These are phyloP conservation scores for Acrobasis repandana DNA, from an alignment of 2,888 invertebrate species.

Conservation along the genomic window DNA sequence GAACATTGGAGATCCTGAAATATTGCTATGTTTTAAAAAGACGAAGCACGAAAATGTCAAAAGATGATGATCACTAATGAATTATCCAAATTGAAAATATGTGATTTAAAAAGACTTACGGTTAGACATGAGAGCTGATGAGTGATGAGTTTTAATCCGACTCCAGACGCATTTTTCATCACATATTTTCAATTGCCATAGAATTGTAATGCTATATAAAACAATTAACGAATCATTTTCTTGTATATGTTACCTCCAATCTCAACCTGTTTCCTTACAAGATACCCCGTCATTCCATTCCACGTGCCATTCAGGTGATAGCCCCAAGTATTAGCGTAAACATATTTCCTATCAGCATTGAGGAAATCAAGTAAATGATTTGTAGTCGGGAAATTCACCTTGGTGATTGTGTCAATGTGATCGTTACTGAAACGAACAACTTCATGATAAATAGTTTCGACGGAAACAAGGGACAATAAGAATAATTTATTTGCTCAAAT, in stretches of 20 bases:
- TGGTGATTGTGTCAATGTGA: slow-evolving; percentile 84
- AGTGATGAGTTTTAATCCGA: no score
- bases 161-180: no score
- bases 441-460: not conserved
- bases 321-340: slow-evolving; percentile 84
- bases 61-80: no score
- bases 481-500: no score
- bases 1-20: slow-evolving; percentile 85
- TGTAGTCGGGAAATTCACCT: slow-evolving; percentile 84
- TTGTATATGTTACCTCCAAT: slow-evolving; percentile 77
- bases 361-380: slow-evolving; percentile 82
- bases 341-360: slow-evolving; percentile 80
- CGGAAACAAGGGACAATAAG: not conserved
- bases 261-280: slow-evolving; percentile 82
- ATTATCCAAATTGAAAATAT: no score
- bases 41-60: no score
- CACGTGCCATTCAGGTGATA: slow-evolving; percentile 82
- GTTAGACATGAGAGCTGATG: no score
- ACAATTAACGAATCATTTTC: no score
- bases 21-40: not conserved
- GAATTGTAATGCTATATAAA: no score
- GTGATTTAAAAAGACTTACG: no score
- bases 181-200: no score
- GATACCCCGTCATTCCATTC: slow-evolving; percentile 86
- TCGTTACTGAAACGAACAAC: slow-evolving; percentile 57